Conservation (phyloP, 2,888 invertebrate genomes). For the Odontothrips loti region DNA sequence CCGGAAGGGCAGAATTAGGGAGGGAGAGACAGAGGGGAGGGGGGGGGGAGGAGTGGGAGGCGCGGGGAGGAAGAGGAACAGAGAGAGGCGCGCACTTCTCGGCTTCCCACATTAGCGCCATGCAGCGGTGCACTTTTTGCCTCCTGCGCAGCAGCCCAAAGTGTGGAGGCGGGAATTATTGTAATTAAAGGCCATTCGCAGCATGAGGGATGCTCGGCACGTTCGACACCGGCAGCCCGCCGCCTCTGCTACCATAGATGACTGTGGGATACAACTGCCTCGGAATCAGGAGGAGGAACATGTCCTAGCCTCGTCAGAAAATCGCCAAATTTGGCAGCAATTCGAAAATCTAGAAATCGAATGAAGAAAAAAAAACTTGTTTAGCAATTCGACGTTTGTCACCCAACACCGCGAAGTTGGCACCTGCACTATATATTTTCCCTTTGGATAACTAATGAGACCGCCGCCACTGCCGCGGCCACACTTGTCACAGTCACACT, state of each 20-base stretch:
- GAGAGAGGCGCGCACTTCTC: neutral
- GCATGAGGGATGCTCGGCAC: neutral
- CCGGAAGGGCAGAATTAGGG: neutral
- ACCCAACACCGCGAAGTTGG: too few species aligned
- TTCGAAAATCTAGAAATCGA: too few species aligned
- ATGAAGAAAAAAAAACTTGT: too few species aligned
- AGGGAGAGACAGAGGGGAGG: neutral
- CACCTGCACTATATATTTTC: too few species aligned
- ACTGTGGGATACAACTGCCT: neutral
- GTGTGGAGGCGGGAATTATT: neutral
- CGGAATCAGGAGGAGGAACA: neutral
- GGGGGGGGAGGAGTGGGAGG: neutral
- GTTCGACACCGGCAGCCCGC: neutral
- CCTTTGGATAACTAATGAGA: too few species aligned
- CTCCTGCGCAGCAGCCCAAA: neutral
- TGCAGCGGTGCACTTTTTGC: neutral
- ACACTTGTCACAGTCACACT: too few species aligned
- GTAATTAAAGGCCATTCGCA: constrained; percentile 15
- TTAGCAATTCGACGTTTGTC: too few species aligned
- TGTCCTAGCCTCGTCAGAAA: neutral
- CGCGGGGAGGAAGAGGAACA: neutral
- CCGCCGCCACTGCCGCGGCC: too few species aligned
- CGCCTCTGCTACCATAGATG: too few species aligned
- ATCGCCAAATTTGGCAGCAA: too few species aligned
- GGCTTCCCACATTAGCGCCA: neutral